Evolutionary conservation across 1,140 invertebrate genomes (phyloP).

Genomic region (Trypoxylus dichotomus): DNA sequence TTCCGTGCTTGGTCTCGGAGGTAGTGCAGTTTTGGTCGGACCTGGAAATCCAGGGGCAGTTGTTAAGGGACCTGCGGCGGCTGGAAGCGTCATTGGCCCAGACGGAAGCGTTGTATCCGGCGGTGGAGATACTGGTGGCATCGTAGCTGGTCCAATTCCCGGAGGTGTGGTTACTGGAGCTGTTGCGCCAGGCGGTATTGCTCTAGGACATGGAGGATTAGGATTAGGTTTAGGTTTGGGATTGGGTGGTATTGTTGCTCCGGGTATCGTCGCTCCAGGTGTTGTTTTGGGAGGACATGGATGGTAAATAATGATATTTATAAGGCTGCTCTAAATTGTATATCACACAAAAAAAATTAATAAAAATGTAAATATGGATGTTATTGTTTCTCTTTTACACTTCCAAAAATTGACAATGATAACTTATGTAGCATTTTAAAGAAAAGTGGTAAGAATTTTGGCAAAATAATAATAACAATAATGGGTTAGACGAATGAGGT

Average conservation of each 20-base stretch:
- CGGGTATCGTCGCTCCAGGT: neutral
- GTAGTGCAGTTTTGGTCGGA: slow-evolving; percentile 40
- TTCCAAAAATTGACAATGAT: too few species aligned
- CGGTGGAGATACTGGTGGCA: slow-evolving; percentile 37
- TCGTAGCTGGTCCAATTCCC: slow-evolving; percentile 34
- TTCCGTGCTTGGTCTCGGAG: slow-evolving; percentile 37
- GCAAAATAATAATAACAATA: too few species aligned
- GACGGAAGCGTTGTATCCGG: slow-evolving; percentile 38
- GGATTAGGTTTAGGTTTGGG: slow-evolving; percentile 18
- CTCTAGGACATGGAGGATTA: slow-evolving; percentile 5
- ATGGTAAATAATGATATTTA: slow-evolving; percentile 15
- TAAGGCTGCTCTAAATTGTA: neutral
- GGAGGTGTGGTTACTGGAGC: slow-evolving; percentile 45
- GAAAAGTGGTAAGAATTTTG: too few species aligned
- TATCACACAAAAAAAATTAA: slow-evolving; percentile 1
- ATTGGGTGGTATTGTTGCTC: slow-evolving; percentile 18
- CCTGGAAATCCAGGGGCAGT: slow-evolving; percentile 45
- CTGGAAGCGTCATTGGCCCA: slow-evolving; percentile 33
- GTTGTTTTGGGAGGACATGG: neutral
- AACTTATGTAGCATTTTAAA: too few species aligned
- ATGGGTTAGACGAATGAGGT: too few species aligned
- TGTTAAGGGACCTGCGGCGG: slow-evolving; percentile 36
- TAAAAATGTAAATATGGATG: slow-evolving; percentile 13
- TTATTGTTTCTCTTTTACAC: neutral
- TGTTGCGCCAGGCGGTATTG: slow-evolving; percentile 40